Evolutionary conservation across 1,140 invertebrate genomes (phyloP), one percentile per base, ranked within the genome.

Genomic region (Sycophila sp.): DNA sequence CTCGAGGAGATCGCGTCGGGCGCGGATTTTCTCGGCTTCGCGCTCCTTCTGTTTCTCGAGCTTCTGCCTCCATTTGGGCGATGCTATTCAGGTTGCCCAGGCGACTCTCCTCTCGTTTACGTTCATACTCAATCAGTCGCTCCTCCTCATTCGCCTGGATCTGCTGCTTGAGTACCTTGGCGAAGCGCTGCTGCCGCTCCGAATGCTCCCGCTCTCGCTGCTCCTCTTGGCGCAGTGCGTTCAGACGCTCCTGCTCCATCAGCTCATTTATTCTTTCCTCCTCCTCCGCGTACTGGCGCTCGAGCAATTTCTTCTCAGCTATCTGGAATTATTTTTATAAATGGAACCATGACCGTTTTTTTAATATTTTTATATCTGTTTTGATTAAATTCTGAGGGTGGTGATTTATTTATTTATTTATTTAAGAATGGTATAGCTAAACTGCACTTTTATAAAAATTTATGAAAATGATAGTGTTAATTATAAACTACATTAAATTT

Each of bases 101-200:
- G 19, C 88, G 86, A 32, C 89, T 89, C 78, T 93, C 91, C 75
- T 92, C 90, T 73, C 90, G 88, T 40, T 89, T 90, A 10, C 86
- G 85, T 74, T 92, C 89, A 0, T 89, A 89, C 78, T 91, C 89
- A 72, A 91, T 80, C 40, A 91, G 79, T 30, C 86, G 83, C 11
- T 88, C 81, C 28, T 88, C 83, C 72, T 91, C 89, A 19, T 90
- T 89, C 66, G 88, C 87, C 26, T 81, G 78, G 17, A 92, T 87
- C 80, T 92, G 91, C 65, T 89, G 80, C 36, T 83, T 85, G 0
- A 90, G 74, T 34, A 81, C 75, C 24, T 82, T 73, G 2, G 86
- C 83, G 56, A 86, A 89, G 53, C 80, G 76, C 28, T 78, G 73
- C 69, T 80, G 82, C 36, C 72, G 81, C 0, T 34, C 36, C 2